Evolutionary conservation across 2,888 invertebrate species (phyloP), one percentile per base, ranked within the genome.

Genomic region (Eulithis testata): DNA sequence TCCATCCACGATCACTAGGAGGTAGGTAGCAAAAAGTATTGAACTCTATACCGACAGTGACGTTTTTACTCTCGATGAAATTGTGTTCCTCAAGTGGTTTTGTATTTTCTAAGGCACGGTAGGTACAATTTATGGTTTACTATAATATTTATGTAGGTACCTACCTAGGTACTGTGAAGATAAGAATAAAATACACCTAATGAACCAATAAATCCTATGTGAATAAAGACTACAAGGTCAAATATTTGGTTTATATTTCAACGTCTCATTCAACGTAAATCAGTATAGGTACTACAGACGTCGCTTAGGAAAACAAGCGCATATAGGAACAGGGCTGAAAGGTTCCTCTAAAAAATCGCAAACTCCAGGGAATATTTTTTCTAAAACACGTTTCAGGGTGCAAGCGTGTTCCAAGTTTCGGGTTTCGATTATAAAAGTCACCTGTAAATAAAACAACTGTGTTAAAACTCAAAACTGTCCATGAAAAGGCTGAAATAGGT

Each of bases 361-460:
- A 11, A 65, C 69, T n/a, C 74, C 63, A 0, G 88, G 86, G 60
- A 84, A 87, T n/a, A 84, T 62, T 44, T 71, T 76, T 8, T 78
- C 71, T 74, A 87, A 63, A 72, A 87, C 72, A 11, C 78, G 73
- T 68, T 78, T 84, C n/a, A 88, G 63, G 0, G 70, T 87, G 79
- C 77, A 78, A 0, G 95, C 94, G 79, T 98, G 98, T 2, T 94
- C 94, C 81, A 94, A 90, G 81, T 96, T 96, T 61, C 95, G 90
- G 0, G 97, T 97, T 89, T 98, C 98, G 76, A 96, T 96, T 5
- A 97, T 94, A 12, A 97, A 95, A 80, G 96, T 96, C 0, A 97
- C 95, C 96, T 96, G 86, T 72, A 91, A 89, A 11, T 8, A 68
- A 68, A 64, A 50, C 40, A 7, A 51, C 4, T 6, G 8, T 14